phyloP scores from a whole-genome alignment of 2,888 invertebrate genomes.

The Drosophila anomelani region DNA sequence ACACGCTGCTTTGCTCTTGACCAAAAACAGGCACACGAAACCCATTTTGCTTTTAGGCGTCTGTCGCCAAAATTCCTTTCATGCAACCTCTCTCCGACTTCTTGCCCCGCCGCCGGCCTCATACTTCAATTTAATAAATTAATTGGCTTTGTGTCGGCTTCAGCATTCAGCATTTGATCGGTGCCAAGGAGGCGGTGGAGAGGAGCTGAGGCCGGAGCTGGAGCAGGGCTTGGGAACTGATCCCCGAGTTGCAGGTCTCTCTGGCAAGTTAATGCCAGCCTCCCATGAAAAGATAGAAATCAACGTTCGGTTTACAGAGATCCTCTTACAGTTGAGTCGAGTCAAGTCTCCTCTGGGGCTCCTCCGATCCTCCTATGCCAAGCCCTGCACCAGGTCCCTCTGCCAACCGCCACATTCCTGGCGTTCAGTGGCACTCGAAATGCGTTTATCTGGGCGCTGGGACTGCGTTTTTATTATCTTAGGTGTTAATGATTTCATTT shows the following conservation, averaged over 20 bases:
- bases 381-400: background rate
- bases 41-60: conserved; percentile 81
- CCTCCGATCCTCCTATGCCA: conserved; percentile 7
- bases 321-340: conserved; percentile 68
- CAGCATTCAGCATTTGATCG: conserved; percentile 51
- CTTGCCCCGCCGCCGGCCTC: conserved; percentile 28
- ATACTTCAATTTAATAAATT: conserved; percentile 84
- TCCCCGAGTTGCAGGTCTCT: conserved; percentile 26
- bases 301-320: conserved; percentile 60
- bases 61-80: conserved; percentile 83
- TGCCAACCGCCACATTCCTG: conserved; percentile 60
- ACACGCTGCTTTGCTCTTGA: conserved; percentile 82
- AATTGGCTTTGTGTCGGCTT: conserved; percentile 82
- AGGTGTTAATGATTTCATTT: conserved; percentile 85
- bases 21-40: conserved; percentile 81
- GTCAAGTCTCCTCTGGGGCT: conserved; percentile 18
- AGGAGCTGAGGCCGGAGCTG: background rate
- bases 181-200: conserved; percentile 19
- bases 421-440: conserved; percentile 58
- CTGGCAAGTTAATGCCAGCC: conserved; percentile 64
- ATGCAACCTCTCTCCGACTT: conserved; percentile 54
- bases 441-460: conserved; percentile 50
- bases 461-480: conserved; percentile 76
- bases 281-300: conserved; percentile 83
- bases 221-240: conserved; percentile 18